A percentile compares a stretch with the other conserved stretches of the same genome.
phyloP scores from a whole-genome alignment of 2,888 invertebrate species.

The Habroteleia sp. region DNA sequence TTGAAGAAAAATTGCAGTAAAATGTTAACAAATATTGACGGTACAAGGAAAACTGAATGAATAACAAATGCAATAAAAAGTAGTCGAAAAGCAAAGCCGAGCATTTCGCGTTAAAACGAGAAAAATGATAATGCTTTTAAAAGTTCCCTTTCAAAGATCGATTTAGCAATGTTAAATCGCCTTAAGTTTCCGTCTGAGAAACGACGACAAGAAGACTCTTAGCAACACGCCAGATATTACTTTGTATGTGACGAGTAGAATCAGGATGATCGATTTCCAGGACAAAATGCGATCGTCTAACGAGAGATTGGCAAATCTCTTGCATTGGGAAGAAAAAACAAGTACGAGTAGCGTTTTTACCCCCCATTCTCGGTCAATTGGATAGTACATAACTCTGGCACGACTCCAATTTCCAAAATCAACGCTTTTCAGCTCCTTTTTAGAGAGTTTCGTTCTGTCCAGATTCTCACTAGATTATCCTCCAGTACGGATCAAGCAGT shows the following conservation, averaged over 20 bases:
- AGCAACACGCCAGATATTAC: slow-evolving; percentile 55
- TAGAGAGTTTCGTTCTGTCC: slow-evolving; percentile 36
- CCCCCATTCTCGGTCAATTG: slow-evolving; percentile 72
- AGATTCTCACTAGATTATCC: slow-evolving; percentile 57
- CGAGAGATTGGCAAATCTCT: slow-evolving; percentile 61
- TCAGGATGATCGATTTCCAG: slow-evolving; percentile 59
- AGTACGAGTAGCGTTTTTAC: slow-evolving; percentile 62
- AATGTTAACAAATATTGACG: too few species aligned
- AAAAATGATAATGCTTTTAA: slow-evolving; percentile 55
- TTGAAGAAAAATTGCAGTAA: too few species aligned
- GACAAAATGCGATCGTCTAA: slow-evolving; percentile 63
- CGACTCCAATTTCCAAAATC: slow-evolving; percentile 75
- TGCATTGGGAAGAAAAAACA: slow-evolving; percentile 50
- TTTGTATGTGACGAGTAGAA: slow-evolving; percentile 47
- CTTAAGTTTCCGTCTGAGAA: slow-evolving; percentile 45
- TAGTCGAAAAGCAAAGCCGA: slow-evolving; percentile 10
- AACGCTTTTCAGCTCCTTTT: slow-evolving; percentile 67
- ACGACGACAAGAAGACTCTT: slow-evolving; percentile 52
- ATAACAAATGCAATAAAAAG: too few species aligned
- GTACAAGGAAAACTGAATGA: too few species aligned
- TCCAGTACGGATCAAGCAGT: slow-evolving; percentile 37
- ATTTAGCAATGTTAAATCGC: slow-evolving; percentile 54
- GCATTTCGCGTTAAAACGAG: slow-evolving; percentile 21
- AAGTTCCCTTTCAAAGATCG: slow-evolving; percentile 42
- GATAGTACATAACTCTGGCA: slow-evolving; percentile 76